phyloP scores from a whole-genome alignment of 2,888 invertebrate species.

The Pycnomerus fuliginosus region DNA sequence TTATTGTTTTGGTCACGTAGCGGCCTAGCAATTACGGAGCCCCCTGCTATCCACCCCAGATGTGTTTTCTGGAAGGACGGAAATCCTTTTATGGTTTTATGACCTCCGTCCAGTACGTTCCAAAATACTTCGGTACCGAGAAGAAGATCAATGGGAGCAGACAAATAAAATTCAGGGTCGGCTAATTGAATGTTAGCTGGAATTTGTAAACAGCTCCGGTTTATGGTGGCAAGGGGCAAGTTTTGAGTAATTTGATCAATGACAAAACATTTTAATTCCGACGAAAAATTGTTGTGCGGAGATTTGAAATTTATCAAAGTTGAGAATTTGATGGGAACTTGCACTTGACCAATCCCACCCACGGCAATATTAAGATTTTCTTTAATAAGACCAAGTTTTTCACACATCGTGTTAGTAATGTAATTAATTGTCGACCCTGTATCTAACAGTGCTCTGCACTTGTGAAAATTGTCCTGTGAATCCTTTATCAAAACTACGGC shows the following conservation, averaged over 20 bases:
- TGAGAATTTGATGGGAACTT: too few species aligned
- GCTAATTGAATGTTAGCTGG: neutral
- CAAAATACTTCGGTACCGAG: slow-evolving; percentile 1
- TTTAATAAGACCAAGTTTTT: slow-evolving; percentile 1
- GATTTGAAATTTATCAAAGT: too few species aligned
- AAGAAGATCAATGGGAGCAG: neutral
- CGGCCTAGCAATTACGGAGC: neutral
- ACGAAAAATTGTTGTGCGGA: too few species aligned
- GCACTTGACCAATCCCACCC: too few species aligned
- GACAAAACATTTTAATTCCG: slow-evolving; percentile 2
- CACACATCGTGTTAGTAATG: neutral
- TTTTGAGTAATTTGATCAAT: neutral
- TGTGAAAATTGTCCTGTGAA: neutral
- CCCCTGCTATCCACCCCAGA: slow-evolving; percentile 2
- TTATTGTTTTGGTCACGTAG: neutral
- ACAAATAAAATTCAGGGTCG: neutral
- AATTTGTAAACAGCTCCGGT: neutral
- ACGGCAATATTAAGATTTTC: too few species aligned
- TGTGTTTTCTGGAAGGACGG: neutral
- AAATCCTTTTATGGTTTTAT: neutral
- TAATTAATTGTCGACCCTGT: slow-evolving; percentile 4
- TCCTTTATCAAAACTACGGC: neutral
- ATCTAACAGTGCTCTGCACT: slow-evolving; percentile 1
- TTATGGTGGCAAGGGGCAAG: neutral
- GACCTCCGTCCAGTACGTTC: neutral